These are phyloP conservation scores for Lithodes maja DNA, from an alignment of 2,888 invertebrate genomes.

Conservation along the genomic window DNA sequence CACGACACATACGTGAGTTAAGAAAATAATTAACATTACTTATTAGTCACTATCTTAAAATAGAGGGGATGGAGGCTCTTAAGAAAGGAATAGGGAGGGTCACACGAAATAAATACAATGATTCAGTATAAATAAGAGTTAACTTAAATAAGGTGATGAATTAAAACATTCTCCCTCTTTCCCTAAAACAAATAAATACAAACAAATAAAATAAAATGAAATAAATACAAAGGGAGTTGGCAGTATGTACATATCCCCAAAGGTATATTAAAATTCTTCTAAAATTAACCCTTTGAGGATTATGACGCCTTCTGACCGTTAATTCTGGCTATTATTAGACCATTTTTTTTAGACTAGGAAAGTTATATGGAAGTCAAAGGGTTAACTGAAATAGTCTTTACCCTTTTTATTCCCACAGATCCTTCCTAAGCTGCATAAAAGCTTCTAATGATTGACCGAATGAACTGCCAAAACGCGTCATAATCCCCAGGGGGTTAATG, in stretches of 20 bases:
- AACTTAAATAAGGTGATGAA: no score
- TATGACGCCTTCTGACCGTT: no score
- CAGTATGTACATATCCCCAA: background rate
- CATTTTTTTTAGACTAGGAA: background rate
- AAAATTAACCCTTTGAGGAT: background rate
- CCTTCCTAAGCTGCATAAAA: background rate
- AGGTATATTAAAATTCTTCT: background rate
- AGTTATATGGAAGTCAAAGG: background rate
- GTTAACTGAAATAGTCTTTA: background rate
- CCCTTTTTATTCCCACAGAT: background rate
- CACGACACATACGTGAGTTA: background rate
- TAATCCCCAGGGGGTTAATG: background rate
- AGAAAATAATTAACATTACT: conserved; percentile 1
- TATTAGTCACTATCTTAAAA: conserved; percentile 17
- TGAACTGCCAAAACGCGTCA: background rate
- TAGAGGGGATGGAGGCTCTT: background rate
- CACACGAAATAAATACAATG: background rate
- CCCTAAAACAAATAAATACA: background rate
- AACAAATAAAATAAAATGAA: no score
- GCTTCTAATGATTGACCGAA: background rate
- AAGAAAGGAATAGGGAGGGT: background rate
- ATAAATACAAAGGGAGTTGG: no score
- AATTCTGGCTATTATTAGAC: background rate
- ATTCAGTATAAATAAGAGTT: no score
- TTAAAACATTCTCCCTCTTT: no score